These are phyloP conservation scores for Corynorhinus townsendii DNA, from an alignment of 2,113 vertebrate genomes.

Conservation along the genomic window DNA sequence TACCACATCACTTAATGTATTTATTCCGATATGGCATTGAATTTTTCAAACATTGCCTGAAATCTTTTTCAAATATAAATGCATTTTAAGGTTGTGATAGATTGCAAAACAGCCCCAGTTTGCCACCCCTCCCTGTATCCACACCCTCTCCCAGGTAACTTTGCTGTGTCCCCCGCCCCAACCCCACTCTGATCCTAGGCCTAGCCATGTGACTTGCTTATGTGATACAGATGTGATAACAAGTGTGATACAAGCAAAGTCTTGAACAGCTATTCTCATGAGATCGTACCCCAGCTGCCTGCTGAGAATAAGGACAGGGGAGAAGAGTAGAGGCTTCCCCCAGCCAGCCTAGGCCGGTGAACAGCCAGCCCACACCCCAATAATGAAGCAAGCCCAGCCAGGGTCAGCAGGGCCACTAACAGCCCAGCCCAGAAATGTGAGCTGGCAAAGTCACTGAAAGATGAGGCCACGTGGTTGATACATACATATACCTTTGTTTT, in stretches of 20 bases:
- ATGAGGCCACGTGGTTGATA: background rate
- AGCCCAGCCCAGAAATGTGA: background rate
- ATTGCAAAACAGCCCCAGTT: background rate
- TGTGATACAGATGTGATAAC: background rate
- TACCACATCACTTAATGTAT: background rate
- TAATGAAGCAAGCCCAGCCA: background rate
- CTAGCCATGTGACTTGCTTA: background rate
- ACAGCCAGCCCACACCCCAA: background rate
- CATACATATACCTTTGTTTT: background rate
- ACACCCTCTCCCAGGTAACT: background rate
- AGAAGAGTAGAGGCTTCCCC: background rate
- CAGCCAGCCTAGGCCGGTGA: background rate
- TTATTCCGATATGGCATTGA: background rate
- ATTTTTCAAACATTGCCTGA: background rate
- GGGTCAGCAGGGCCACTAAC: background rate
- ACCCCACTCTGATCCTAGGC: background rate
- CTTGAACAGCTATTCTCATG: background rate
- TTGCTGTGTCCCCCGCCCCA: background rate
- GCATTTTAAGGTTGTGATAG: background rate
- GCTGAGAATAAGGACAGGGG: background rate
- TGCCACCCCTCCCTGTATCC: background rate
- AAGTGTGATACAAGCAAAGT: background rate
- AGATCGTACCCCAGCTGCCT: background rate
- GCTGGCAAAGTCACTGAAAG: accelerated
- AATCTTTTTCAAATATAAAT: background rate